Evolutionary conservation across 2,888 invertebrate species (phyloP), one percentile per base, ranked within the genome.

Genomic region (Cactoblastis cactorum): DNA sequence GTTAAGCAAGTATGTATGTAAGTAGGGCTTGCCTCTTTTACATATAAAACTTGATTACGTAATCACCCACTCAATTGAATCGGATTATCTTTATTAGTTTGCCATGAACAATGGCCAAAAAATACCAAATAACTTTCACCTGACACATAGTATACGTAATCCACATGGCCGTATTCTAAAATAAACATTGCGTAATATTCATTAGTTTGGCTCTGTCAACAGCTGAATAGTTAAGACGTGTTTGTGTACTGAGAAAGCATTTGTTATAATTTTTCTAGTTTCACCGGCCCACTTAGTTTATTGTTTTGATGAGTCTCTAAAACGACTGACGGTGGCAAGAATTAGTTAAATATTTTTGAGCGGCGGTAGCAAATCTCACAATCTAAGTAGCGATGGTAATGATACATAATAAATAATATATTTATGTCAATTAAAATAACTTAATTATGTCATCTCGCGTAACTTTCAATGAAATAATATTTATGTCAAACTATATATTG

Each of bases 61-160:
- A 38, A 48, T n/a, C 32, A n/a, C 1, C 2, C 6, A 37, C 24
- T 18, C 37, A 28, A 48, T 17, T 28, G 15, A 47, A 47, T 22
- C 28, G 45, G 53, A 54, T 53, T 56, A 59, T 58, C 53, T 50
- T 53, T 56, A 58, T 60, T 55, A 60, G 60, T 56, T 56, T 56
- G 49, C 47, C 56, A 58, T 59, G 58, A 65, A 71, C 71, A 71
- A 73, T 70, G 61, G 59, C 49, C 55, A 57, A 57, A 69, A n/a
- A 59, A 59, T 63, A 52, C 55, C 62, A 63, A 61, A 61, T 65
- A 62, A 66, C 74, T 73, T 73, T 74, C 70, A 67, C 74, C 63
- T 45, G 56, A 63, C 61, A 56, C 56, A 59, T 62, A 52, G 62
- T 61, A 67, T 69, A 68, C 66, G 65, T 69, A 71, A 73, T 67